Evolutionary conservation across 1,140 invertebrate genomes (phyloP), one percentile per base, ranked within the genome.

Genomic region (Marisa cornuarietis): DNA sequence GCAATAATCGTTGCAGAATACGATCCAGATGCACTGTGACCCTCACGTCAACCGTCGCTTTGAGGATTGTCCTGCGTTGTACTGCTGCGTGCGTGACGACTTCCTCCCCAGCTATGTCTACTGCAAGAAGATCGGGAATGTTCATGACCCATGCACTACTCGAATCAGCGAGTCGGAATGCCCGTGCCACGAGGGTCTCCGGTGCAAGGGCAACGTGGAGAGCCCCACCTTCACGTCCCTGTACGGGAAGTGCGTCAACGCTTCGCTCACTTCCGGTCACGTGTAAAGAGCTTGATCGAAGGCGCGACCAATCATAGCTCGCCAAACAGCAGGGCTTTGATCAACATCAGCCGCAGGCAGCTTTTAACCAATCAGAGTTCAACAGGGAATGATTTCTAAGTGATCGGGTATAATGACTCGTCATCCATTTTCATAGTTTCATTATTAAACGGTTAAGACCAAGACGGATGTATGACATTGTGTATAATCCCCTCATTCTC

Each of bases 51-150:
- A 49, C 13, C 78, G 80, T 61, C 73, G 78, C 69, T 79, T 76
- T 31, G 65, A 78, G 11, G 65, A 54, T 0, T 86, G 85, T 51
- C 83, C 84, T 4, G 1, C 49, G 13, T 83, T 81, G 14, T 85
- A 83, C 71, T 86, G 85, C 63, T 86, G 85, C 73, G 84, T 84
- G 10, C 68, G 83, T 58, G 85, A 86, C 75, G 81, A 86, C 58
- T 86, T 84, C 69, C 65, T 84, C 24, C 80, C 83, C 0, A 62
- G 80, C 11, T 84, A 81, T 31, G 78, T 85, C 20, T 86, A 86
- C 81, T 86, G 85, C 79, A 83, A 83, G 58, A 80, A 72, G 42
- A 82, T 85, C 54, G 83, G 83, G 10, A 62, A 63, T 20, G 7
- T 49, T 0, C 58, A 68, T 16, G 75, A 83, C 9, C 65, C 76